Base-by-base conservation (phyloP, 2,888 invertebrate genomes). In the Brachycybe producta region DNA sequence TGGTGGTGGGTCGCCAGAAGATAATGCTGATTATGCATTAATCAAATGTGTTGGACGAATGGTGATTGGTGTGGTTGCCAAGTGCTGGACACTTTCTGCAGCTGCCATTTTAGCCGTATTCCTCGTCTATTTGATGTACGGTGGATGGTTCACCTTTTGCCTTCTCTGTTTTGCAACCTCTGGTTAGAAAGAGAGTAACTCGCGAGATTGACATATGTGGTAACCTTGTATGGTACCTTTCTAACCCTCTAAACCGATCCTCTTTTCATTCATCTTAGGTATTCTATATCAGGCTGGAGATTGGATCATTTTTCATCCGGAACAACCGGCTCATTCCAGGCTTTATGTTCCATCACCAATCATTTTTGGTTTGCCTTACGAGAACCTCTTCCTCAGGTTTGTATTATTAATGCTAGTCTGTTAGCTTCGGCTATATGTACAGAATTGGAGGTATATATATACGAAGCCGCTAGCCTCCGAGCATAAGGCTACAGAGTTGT, bases 201-300 rank as follows among this genome's bases (percentile, higher is more conserved):
- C n/a, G n/a, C n/a, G n/a, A n/a, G n/a, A n/a, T n/a, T n/a, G n/a
- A n/a, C n/a, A 32, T 32, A 11, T 32, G 8, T 32, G 13, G 32
- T 32, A n/a, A n/a, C n/a, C n/a, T n/a, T n/a, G n/a, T n/a, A n/a
- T n/a, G n/a, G n/a, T n/a, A n/a, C n/a, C n/a, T n/a, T n/a, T n/a
- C n/a, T n/a, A n/a, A n/a, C n/a, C n/a, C n/a, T n/a, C n/a, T n/a
- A n/a, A n/a, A n/a, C 17, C 35, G 2, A 17, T 35, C 35, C 17
- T 17, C 35, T 5, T 35, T 35, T 5, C 15, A 32, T 32, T 13
- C 13, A 13, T 11, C 8, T 32, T 50, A 85, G 87, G 81, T 53
- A 76, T 85, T 57, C 70, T 90, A 44, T 92, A 91, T 68, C 80
- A 80, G 65, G 82, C 82, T 48, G 87, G 91, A 68, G 92, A 88